phyloP scores from a whole-genome alignment of 2,888 invertebrate genomes.

The Melanostoma scalare region DNA sequence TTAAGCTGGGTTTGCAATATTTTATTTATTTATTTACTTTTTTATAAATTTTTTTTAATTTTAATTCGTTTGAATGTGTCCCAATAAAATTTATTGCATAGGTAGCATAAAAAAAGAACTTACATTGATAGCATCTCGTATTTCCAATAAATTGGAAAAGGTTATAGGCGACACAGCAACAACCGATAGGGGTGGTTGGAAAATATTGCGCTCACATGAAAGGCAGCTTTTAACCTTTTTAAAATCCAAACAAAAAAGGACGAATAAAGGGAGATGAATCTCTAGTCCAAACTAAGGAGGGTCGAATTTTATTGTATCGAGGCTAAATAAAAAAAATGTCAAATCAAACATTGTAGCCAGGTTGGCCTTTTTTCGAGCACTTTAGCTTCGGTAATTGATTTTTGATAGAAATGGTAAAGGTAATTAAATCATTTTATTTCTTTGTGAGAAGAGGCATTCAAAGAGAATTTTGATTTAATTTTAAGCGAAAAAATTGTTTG shows the following conservation, averaged over 20 bases:
- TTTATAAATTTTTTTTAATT: background rate
- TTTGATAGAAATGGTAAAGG: constrained; percentile 14
- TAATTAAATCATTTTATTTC: constrained; percentile 13
- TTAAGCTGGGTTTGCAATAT: constrained; percentile 35
- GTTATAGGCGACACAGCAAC: constrained; percentile 5
- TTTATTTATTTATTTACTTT: background rate
- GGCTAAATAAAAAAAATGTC: constrained; percentile 15
- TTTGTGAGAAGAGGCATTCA: background rate
- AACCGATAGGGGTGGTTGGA: constrained; percentile 15
- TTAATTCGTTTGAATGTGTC: constrained; percentile 50
- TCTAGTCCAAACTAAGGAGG: background rate
- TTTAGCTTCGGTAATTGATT: constrained; percentile 10
- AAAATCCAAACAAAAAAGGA: constrained; percentile 12
- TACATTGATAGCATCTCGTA: background rate
- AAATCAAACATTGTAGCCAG: constrained; percentile 9
- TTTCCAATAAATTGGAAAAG: constrained; percentile 45
- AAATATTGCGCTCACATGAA: constrained; percentile 13
- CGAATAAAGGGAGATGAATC: background rate
- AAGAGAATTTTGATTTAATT: constrained; percentile 1
- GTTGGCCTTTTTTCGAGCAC: background rate
- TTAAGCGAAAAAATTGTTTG: background rate
- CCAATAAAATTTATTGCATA: constrained; percentile 53
- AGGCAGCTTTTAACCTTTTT: constrained; percentile 38
- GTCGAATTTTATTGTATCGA: constrained; percentile 40
- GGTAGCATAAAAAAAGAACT: constrained; percentile 7